Evolutionary conservation across 2,888 invertebrate genomes (phyloP).

Genomic region (Xestoiulus laeticollis): DNA sequence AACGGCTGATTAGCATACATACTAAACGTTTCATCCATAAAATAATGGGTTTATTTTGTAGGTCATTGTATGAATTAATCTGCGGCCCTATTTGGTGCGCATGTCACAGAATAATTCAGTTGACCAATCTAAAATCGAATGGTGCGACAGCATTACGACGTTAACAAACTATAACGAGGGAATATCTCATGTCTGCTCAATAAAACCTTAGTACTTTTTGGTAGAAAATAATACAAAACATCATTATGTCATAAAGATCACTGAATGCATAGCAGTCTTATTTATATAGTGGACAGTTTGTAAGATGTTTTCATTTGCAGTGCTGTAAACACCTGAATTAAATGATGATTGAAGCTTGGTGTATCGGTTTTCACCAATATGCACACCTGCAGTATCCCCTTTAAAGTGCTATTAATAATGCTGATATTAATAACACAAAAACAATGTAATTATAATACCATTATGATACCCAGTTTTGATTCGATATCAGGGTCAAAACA

Average conservation of each 20-base stretch:
- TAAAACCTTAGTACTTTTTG: not conserved
- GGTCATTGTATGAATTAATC: not conserved
- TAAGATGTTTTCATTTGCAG: no score
- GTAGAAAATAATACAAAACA: no score
- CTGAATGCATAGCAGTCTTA: no score
- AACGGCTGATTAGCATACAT: slow-evolving; percentile 7
- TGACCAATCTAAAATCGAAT: not conserved
- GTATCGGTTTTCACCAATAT: not conserved
- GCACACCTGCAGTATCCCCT: not conserved
- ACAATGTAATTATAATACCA: not conserved
- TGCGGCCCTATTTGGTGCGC: not conserved
- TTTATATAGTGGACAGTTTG: no score
- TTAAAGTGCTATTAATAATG: not conserved
- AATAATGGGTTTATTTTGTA: not conserved
- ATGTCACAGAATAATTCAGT: not conserved
- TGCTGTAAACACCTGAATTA: no score
- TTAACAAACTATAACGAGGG: not conserved
- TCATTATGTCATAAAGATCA: no score
- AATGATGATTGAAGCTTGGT: no score
- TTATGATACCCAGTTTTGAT: not conserved
- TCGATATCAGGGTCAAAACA: not conserved
- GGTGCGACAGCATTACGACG: not conserved
- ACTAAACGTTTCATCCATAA: slow-evolving; percentile 16
- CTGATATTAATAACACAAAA: not conserved
- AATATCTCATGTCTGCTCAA: no score